Percentiles rank a stretch among this genome's conserved stretches.
Evolutionary conservation across 2,113 vertebrate genomes (phyloP).

Genomic region (Manacus vitellinus): DNA sequence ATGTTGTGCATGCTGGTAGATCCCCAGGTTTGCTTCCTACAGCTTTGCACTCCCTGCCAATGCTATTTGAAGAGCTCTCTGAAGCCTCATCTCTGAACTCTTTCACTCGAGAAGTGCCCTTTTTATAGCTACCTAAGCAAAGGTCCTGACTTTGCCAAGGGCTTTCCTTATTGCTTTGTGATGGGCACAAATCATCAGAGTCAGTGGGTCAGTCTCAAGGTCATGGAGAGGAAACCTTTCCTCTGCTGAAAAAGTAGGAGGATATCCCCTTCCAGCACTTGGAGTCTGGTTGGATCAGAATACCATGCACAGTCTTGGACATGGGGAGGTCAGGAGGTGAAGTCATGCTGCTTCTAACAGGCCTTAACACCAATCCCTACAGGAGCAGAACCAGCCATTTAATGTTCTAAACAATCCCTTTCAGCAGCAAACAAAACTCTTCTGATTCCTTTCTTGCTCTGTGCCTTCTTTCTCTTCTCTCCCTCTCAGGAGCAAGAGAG

Average conservation of each 20-base stretch:
- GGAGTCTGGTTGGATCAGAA: fast-evolving
- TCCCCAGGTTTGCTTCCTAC: neutral
- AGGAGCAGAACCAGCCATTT: neutral
- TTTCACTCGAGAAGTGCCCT: neutral
- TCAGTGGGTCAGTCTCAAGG: neutral
- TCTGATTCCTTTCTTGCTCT: neutral
- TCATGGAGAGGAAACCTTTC: neutral
- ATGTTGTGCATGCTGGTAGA: neutral
- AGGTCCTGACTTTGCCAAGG: neutral
- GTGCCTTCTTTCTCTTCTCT: neutral
- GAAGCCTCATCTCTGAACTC: neutral
- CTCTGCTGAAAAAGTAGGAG: neutral
- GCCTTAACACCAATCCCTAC: neutral
- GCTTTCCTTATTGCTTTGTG: neutral
- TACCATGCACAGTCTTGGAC: too few relatives aligned
- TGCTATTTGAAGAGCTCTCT: neutral
- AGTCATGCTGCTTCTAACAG: neutral
- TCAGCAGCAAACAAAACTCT: neutral
- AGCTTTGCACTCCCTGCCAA: neutral
- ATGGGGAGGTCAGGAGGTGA: neutral
- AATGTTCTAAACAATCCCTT: neutral
- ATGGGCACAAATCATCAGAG: neutral
- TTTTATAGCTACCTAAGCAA: neutral
- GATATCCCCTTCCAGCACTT: neutral
- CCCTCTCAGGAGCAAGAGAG: neutral